Percentiles rank a stretch among this genome's conserved stretches.
These are phyloP conservation scores for Hippocampus barbouri DNA, from an alignment of 2,113 vertebrate genomes.

Conservation along the genomic window DNA sequence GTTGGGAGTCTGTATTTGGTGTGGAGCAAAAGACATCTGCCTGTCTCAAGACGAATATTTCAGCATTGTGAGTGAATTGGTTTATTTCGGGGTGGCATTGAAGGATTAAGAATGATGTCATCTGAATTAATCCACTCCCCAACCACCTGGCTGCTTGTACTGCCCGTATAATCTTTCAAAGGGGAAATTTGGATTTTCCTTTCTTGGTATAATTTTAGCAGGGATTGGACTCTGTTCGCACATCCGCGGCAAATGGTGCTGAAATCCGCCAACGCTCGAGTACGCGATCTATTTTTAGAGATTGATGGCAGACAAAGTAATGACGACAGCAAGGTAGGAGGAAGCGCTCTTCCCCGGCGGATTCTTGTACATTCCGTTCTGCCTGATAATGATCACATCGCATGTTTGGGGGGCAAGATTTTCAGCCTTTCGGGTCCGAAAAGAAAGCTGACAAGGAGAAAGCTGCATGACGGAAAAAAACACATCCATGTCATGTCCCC, in stretches of 20 bases:
- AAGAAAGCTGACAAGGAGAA: constrained; percentile 47
- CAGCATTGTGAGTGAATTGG: constrained; percentile 43
- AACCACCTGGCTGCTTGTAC: constrained; percentile 46
- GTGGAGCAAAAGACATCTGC: constrained; percentile 29
- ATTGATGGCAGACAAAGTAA: constrained; percentile 36
- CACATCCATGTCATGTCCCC: constrained; percentile 25
- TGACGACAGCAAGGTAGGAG: constrained; percentile 16
- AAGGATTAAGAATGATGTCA: constrained; percentile 64
- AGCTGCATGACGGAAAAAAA: constrained; percentile 6
- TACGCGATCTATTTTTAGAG: constrained; percentile 44
- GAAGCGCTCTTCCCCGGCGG: constrained; percentile 12
- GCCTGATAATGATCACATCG: constrained; percentile 38
- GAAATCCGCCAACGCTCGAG: constrained; percentile 15
- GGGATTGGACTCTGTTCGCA: constrained; percentile 30
- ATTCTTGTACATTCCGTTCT: constrained; percentile 33
- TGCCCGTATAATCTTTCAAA: constrained; percentile 43
- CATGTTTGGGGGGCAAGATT: constrained; percentile 36
- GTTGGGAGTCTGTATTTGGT: constrained; percentile 24
- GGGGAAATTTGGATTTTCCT: constrained; percentile 49
- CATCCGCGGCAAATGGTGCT: constrained; percentile 21
- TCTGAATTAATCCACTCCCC: constrained; percentile 52
- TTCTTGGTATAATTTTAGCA: constrained; percentile 31
- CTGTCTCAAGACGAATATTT: constrained; percentile 36
- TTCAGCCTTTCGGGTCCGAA: constrained; percentile 16
- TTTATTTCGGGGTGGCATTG: constrained; percentile 51